Evolutionary conservation across 2,113 vertebrate species (phyloP).

Genomic region (Boulengerochromis microlepis): DNA sequence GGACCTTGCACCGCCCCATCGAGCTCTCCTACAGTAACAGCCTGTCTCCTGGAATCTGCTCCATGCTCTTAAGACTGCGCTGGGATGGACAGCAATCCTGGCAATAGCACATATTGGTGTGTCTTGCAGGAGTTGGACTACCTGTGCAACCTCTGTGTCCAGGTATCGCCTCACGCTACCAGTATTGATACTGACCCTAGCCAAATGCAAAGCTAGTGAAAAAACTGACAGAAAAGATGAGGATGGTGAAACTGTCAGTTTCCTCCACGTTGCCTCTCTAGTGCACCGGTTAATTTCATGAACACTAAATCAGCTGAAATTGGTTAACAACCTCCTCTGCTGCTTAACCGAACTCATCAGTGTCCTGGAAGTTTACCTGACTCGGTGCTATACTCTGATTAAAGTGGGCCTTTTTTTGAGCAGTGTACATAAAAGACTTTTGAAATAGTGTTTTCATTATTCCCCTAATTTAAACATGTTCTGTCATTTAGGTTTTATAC

Average conservation of each 20-base stretch:
- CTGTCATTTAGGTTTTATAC: not conserved
- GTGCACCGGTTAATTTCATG: not conserved
- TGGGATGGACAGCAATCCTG: not conserved
- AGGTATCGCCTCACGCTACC: not conserved
- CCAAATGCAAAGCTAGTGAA: not conserved
- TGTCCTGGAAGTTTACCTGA: not conserved
- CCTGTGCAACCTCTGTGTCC: not conserved
- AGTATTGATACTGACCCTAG: not conserved
- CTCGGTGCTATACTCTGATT: not conserved
- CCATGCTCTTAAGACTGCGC: not conserved
- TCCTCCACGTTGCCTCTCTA: not conserved
- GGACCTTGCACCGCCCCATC: not conserved
- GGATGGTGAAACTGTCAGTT: not conserved
- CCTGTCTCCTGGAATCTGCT: not conserved
- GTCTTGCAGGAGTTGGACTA: not conserved
- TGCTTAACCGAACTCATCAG: not conserved
- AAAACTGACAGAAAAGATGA: not conserved
- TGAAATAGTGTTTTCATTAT: not conserved
- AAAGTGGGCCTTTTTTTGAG: not conserved
- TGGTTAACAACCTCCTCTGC: not conserved
- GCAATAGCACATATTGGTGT: not conserved
- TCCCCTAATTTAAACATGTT: not conserved
- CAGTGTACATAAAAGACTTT: not conserved
- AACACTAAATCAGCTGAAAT: not conserved
- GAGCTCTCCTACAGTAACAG: not conserved